These are phyloP conservation scores for Chrysogorgia sp. DNA, from an alignment of 92 coral and sea anemone genomes.

Conservation along the genomic window DNA sequence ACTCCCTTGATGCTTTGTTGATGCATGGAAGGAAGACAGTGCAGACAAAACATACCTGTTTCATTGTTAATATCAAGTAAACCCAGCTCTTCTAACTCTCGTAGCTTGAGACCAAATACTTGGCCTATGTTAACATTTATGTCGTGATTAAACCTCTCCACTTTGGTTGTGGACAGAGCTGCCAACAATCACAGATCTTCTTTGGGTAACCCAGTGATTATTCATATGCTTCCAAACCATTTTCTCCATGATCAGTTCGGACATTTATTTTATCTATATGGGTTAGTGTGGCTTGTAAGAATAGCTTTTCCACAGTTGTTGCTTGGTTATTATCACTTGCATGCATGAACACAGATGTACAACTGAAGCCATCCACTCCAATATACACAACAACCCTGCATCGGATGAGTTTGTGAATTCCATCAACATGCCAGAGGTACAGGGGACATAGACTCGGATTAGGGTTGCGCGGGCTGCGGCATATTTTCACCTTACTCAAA, in stretches of 20 bases:
- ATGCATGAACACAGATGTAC: background rate
- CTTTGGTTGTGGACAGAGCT: conserved; percentile 21
- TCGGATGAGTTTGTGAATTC: background rate
- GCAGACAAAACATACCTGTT: background rate
- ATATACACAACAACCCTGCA: background rate
- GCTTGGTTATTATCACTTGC: conserved; percentile 11
- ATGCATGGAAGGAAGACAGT: background rate
- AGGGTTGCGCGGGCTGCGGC: too few species aligned
- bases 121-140: background rate
- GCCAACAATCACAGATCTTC: conserved; percentile 5
- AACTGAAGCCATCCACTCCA: background rate
- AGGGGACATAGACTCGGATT: too few species aligned
- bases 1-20: background rate
- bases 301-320: conserved; percentile 6
- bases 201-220: background rate
- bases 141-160: conserved; percentile 18
- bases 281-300: background rate
- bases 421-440: background rate
- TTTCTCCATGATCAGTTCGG: conserved; percentile 1
- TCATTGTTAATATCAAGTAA: too few species aligned
- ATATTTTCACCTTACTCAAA: too few species aligned
- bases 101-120: background rate
- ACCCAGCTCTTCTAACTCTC: background rate
- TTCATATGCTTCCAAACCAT: conserved; percentile 18
- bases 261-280: background rate